Evolutionary conservation across 2,888 invertebrate genomes (phyloP).

Genomic region (Empis stercorea): DNA sequence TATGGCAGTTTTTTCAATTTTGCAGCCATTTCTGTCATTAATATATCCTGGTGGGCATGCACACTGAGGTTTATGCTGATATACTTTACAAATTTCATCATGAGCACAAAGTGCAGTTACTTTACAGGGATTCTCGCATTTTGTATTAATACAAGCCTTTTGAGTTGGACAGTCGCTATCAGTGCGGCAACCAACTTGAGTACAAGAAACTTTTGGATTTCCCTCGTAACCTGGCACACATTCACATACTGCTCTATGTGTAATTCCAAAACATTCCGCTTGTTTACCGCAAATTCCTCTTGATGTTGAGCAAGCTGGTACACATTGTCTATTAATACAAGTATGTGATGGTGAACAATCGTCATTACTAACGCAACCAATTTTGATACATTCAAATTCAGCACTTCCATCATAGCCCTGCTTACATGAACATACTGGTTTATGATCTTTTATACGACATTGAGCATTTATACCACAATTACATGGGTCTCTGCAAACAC

Average conservation of each 20-base stretch:
- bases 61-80: conserved; percentile 65
- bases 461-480: conserved; percentile 74
- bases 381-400: conserved; percentile 62
- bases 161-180: conserved; percentile 70
- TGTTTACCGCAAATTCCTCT: conserved; percentile 59
- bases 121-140: conserved; percentile 66
- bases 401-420: conserved; percentile 77
- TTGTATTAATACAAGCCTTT: conserved; percentile 67
- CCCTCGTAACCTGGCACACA: conserved; percentile 72
- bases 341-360: conserved; percentile 72
- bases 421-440: conserved; percentile 75
- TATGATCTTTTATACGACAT: conserved; percentile 72
- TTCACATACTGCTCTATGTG: conserved; percentile 71
- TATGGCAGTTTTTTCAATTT: conserved; percentile 42
- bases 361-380: conserved; percentile 57
- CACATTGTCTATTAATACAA: conserved; percentile 72
- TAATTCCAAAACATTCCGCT: conserved; percentile 66
- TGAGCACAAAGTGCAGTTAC: conserved; percentile 52
- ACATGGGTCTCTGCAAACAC: conserved; percentile 72
- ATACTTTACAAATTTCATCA: conserved; percentile 62
- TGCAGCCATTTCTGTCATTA: conserved; percentile 49
- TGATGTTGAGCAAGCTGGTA: conserved; percentile 64
- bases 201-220: conserved; percentile 65
- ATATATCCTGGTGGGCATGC: conserved; percentile 65
- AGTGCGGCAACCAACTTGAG: conserved; percentile 64